These are phyloP conservation scores for Pammene fasciana DNA, from an alignment of 2,888 invertebrate genomes.

Conservation along the genomic window DNA sequence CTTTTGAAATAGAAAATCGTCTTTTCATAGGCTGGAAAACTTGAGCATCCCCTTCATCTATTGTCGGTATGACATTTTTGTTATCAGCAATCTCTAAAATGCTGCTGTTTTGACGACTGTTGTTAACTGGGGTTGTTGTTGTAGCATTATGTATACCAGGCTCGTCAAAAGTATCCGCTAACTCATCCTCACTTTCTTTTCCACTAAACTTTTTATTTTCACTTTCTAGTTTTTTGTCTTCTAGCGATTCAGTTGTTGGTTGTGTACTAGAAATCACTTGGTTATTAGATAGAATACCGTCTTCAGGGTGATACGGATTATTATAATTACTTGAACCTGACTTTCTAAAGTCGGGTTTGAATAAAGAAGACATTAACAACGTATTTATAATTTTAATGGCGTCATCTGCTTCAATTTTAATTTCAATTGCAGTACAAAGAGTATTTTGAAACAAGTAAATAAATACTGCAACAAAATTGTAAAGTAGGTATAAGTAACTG, in stretches of 20 bases:
- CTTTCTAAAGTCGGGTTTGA: background rate
- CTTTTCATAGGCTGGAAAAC: constrained; percentile 20
- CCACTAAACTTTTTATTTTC: constrained; percentile 33
- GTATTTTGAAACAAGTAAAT: constrained; percentile 16
- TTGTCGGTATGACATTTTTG: background rate
- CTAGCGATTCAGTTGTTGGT: constrained; percentile 9
- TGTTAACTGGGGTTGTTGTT: background rate
- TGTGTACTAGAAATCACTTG: background rate
- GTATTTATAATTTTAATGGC: constrained; percentile 43
- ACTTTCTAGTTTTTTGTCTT: constrained; percentile 18
- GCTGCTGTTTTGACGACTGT: background rate
- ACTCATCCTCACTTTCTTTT: constrained; percentile 33
- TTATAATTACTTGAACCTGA: background rate
- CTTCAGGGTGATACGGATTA: constrained; percentile 41
- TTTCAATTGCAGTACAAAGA: constrained; percentile 32
- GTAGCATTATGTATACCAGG: background rate
- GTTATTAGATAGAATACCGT: constrained; percentile 12
- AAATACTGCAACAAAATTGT: constrained; percentile 20
- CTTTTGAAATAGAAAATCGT: constrained; percentile 21
- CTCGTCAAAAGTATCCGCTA: constrained; percentile 12
- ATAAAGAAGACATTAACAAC: constrained; percentile 36
- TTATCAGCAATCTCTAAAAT: background rate
- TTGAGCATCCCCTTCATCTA: background rate
- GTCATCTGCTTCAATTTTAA: constrained; percentile 46
- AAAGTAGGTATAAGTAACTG: background rate